phyloP scores from a whole-genome alignment of 2,797 vertebrate species.

The Phaenicophaeus curvirostris region DNA sequence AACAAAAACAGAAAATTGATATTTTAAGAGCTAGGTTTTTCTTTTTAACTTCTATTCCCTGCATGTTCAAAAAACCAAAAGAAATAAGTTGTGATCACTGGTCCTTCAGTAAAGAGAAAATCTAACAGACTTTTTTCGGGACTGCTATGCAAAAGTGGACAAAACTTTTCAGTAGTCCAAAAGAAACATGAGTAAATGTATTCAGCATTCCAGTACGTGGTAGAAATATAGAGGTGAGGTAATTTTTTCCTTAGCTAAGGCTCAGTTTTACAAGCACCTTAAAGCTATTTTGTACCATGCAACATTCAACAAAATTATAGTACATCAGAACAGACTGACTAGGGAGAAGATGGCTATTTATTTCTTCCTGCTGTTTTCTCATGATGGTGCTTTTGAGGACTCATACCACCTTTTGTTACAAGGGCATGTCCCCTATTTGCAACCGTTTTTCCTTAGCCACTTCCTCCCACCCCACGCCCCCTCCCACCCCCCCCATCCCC shows the following conservation, averaged over 20 bases:
- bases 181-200: background rate
- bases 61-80: rapidly evolving
- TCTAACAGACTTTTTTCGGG: background rate
- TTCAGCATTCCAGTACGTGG: background rate
- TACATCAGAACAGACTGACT: background rate
- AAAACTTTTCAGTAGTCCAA: background rate
- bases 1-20: background rate
- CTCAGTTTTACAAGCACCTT: background rate
- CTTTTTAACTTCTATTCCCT: background rate
- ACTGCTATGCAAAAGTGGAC: background rate
- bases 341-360: background rate
- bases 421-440: background rate
- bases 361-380: background rate
- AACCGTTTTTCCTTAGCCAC: background rate
- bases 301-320: background rate
- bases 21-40: background rate
- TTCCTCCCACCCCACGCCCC: too few species aligned
- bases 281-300: rapidly evolving
- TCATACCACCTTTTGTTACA: background rate
- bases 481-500: too few species aligned
- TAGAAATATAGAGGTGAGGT: background rate
- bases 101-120: background rate
- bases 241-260: background rate
- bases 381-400: background rate
- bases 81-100: background rate